phyloP scores from a whole-genome alignment of 2,888 invertebrate genomes.

The Pharmacophagus antenor region DNA sequence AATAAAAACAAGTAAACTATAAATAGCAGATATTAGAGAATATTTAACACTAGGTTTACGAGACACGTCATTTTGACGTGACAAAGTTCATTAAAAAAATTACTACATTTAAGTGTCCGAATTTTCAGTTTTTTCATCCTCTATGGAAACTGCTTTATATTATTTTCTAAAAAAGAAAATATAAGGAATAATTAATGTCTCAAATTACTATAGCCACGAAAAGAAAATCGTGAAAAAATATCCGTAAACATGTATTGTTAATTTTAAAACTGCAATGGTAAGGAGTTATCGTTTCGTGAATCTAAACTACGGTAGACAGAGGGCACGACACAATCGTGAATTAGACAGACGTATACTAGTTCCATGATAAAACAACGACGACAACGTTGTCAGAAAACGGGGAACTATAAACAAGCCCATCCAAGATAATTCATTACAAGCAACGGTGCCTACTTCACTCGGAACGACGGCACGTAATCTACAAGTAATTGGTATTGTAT shows the following conservation, averaged over 20 bases:
- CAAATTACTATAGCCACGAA: too few relatives aligned
- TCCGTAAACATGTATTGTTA: neutral
- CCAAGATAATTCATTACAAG: slow-evolving; percentile 25
- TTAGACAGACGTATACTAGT: slow-evolving; percentile 39
- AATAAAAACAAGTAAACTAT: too few relatives aligned
- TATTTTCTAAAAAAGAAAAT: too few relatives aligned
- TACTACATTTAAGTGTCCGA: too few relatives aligned
- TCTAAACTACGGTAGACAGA: slow-evolving; percentile 58
- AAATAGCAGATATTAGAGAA: too few relatives aligned
- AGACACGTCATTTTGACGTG: too few relatives aligned
- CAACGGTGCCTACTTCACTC: neutral
- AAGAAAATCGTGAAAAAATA: neutral
- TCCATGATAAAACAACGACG: slow-evolving; percentile 39
- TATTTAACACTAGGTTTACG: too few relatives aligned
- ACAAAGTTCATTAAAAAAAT: too few relatives aligned
- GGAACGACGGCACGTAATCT: slow-evolving; percentile 17
- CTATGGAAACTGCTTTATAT: too few relatives aligned
- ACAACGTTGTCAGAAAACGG: slow-evolving; percentile 36
- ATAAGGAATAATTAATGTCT: too few relatives aligned
- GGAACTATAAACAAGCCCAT: slow-evolving; percentile 34
- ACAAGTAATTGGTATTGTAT: slow-evolving; percentile 10
- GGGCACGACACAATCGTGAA: slow-evolving; percentile 59
- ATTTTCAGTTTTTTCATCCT: too few relatives aligned
- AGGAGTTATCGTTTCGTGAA: slow-evolving; percentile 63
- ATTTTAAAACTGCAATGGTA: neutral